Evolutionary conservation across 1,140 invertebrate species (phyloP), one percentile per base, ranked within the genome.

Genomic region (Nephila pilipes): DNA sequence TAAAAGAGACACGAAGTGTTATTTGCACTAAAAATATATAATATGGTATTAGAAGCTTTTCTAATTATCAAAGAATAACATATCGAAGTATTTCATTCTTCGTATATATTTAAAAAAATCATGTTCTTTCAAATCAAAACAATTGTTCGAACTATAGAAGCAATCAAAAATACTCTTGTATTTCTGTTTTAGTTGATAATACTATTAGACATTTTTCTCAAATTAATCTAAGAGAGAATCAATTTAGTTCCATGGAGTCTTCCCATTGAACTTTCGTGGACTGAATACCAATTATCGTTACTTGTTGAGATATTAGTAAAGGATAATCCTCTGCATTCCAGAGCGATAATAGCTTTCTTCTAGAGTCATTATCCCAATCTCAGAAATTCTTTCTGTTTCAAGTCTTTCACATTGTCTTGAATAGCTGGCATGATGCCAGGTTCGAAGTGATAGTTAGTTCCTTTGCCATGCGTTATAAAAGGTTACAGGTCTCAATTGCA

Each of bases 361-460:
- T 12, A 55, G 18, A 60, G 46, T 55, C n/a, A 58, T 60, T 58
- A 58, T 85, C 18, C 18, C 10, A 32, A 5, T 75, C 54, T 55
- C 55, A 20, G 83, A 29, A 60, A 60, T 57, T 85, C 22, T 25
- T 22, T 38, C 25, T 38, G n/a, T 57, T 58, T 25, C 46, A 10
- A 81, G 55, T 85, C 54, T 58, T 75, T 36, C 65, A 18, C 55
- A 25, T 55, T 58, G 80, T 29, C 55, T 57, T 22, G 57, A 36
- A 85, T 32, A 57, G 10, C 83, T 85, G 83, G 83, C 83, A 85
- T 12, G 18, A 12, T 85, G 83, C 83, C 83, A 60, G 83, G 32
- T n/a, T 36, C n/a, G 29, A 85, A 60, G 38, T 18, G 18, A 83
- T 25, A 46, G 54, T 54, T 54, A 83, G 25, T 22, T 54, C 38